These are phyloP conservation scores for Empidonax alnorum DNA, from an alignment of 2,113 vertebrate genomes.

Conservation along the genomic window DNA sequence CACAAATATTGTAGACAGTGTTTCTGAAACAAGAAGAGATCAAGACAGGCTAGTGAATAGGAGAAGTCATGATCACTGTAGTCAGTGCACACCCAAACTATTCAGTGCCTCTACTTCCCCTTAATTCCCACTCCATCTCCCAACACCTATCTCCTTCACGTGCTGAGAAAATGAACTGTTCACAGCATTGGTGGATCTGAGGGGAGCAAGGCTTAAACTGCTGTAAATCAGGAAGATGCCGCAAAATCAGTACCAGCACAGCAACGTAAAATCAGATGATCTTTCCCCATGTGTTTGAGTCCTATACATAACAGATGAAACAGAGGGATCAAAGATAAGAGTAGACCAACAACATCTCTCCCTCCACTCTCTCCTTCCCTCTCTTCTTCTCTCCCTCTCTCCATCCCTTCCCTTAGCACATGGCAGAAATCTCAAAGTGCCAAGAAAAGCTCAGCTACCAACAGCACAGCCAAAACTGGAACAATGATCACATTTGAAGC, in stretches of 20 bases:
- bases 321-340: neutral
- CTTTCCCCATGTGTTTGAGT: neutral
- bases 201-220: neutral
- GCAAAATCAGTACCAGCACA: neutral
- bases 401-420: neutral
- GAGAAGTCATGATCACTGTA: neutral
- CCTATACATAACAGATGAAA: neutral
- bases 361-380: neutral
- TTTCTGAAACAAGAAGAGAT: conserved; percentile 80
- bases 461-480: neutral
- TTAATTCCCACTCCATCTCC: neutral
- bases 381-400: neutral
- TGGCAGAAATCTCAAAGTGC: neutral
- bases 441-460: neutral
- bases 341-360: neutral
- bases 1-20: conserved; percentile 82
- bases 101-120: neutral
- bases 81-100: neutral
- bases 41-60: neutral
- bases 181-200: neutral
- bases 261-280: neutral
- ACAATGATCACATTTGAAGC: neutral
- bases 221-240: neutral
- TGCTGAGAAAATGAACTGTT: neutral
- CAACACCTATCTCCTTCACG: neutral